A percentile compares a stretch with the other conserved stretches of the same genome.
Evolutionary conservation across 2,797 vertebrate genomes (phyloP).

Genomic region (Enteromius paludinosus): DNA sequence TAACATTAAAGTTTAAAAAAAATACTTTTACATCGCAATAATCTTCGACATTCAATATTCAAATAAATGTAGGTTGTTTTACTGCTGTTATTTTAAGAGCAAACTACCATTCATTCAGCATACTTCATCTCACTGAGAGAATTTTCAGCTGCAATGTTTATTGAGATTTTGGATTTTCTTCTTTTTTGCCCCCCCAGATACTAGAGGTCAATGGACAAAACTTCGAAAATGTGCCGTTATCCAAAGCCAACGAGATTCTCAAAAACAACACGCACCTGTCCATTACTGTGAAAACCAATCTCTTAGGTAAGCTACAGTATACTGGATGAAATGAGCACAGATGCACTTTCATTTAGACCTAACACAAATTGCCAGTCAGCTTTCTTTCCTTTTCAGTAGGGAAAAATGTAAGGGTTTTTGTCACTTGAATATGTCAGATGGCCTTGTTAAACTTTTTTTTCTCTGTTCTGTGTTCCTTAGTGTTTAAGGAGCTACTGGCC

Average conservation of each 20-base stretch:
- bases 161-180: constrained; percentile 35
- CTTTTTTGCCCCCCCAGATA: constrained; percentile 79
- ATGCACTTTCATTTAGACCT: background rate
- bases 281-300: constrained; percentile 99
- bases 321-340: background rate
- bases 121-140: background rate
- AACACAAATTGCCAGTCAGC: background rate
- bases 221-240: constrained; percentile 97
- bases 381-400: background rate
- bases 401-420: background rate
- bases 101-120: background rate
- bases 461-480: constrained; percentile 67
- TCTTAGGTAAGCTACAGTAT: constrained; percentile 85
- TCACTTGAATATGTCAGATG: constrained; percentile 13
- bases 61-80: too few species aligned
- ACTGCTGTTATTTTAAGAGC: background rate
- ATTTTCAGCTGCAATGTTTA: background rate
- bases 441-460: background rate
- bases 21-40: too few species aligned
- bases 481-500: constrained; percentile 96
- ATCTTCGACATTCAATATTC: too few species aligned
- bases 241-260: constrained; percentile 98
- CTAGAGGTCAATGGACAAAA: constrained; percentile 99
- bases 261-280: constrained; percentile 99
- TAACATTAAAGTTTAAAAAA: too few species aligned